Percentiles rank a stretch among this genome's conserved stretches.
phyloP scores from a whole-genome alignment of 2,888 invertebrate genomes.

The Helleia helle region DNA sequence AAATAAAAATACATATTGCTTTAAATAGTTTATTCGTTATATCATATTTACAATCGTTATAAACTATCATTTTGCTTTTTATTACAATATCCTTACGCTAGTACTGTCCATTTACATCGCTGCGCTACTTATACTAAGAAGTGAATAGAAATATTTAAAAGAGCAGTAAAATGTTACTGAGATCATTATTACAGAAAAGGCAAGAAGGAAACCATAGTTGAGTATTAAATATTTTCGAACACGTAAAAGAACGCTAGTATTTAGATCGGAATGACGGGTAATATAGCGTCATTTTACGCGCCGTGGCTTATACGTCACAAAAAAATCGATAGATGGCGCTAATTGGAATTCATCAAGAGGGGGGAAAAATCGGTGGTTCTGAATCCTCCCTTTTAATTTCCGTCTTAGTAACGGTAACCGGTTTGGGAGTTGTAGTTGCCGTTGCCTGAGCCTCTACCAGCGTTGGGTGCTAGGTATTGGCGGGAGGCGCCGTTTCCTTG shows the following conservation, averaged over 20 bases:
- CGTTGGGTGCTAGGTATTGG: slow-evolving; percentile 58
- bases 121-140: slow-evolving; percentile 22
- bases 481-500: slow-evolving; percentile 43
- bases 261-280: no score
- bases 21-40: slow-evolving; percentile 50
- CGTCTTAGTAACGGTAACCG: slow-evolving; percentile 54
- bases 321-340: slow-evolving; percentile 14
- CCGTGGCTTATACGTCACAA: slow-evolving; percentile 27
- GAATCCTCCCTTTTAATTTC: slow-evolving; percentile 3
- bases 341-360: no score
- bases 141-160: slow-evolving; percentile 25
- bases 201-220: slow-evolving; percentile 19
- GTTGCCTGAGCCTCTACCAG: slow-evolving; percentile 50
- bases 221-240: slow-evolving; percentile 22
- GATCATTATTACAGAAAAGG: slow-evolving; percentile 29
- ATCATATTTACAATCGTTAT: slow-evolving; percentile 60
- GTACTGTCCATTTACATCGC: slow-evolving; percentile 51
- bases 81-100: slow-evolving; percentile 46
- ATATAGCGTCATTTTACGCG: no score
- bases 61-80: slow-evolving; percentile 30
- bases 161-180: slow-evolving; percentile 27
- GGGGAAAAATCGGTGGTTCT: slow-evolving; percentile 16
- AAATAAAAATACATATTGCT: slow-evolving; percentile 23
- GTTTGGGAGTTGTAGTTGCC: slow-evolving; percentile 63
- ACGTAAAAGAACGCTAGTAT: no score